Conservation (phyloP, 2,888 invertebrate species). For the Parnassius mnemosyne region DNA sequence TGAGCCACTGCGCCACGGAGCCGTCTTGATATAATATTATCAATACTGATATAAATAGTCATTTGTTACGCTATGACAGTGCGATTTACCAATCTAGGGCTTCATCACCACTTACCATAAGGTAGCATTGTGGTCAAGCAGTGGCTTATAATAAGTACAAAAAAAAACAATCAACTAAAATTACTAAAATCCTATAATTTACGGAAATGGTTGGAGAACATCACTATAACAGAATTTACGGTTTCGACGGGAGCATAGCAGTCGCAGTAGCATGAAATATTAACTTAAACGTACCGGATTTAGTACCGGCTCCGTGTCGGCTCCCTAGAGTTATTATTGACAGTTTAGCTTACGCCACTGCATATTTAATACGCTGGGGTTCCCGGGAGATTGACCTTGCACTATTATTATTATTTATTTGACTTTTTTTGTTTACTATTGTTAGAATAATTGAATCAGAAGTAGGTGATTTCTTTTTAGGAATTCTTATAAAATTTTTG, state of each 20-base stretch:
- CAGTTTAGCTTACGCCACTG: slow-evolving; percentile 36
- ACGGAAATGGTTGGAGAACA: slow-evolving; percentile 24
- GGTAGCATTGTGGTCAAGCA: too few relatives aligned
- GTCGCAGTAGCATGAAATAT: slow-evolving; percentile 56
- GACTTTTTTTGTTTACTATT: background rate
- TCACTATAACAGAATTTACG: slow-evolving; percentile 47
- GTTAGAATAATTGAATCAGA: too few relatives aligned
- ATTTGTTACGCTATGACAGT: too few relatives aligned
- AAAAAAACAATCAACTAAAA: too few relatives aligned
- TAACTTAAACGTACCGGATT: slow-evolving; percentile 56
- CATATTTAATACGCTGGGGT: slow-evolving; percentile 21
- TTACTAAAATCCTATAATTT: background rate
- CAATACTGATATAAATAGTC: too few relatives aligned
- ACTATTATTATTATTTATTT: background rate
- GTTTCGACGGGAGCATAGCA: slow-evolving; percentile 39
- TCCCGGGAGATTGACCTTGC: background rate
- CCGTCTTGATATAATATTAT: too few relatives aligned
- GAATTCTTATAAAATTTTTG: too few relatives aligned
- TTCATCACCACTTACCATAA: too few relatives aligned
- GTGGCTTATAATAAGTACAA: too few relatives aligned
- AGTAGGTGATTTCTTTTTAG: too few relatives aligned
- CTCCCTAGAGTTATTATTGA: slow-evolving; percentile 41
- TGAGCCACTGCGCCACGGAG: too few relatives aligned
- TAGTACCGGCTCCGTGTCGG: slow-evolving; percentile 40
- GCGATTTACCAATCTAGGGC: too few relatives aligned